Base-by-base conservation (phyloP, 2,797 vertebrate genomes). In the Sciaenops ocellatus region DNA sequence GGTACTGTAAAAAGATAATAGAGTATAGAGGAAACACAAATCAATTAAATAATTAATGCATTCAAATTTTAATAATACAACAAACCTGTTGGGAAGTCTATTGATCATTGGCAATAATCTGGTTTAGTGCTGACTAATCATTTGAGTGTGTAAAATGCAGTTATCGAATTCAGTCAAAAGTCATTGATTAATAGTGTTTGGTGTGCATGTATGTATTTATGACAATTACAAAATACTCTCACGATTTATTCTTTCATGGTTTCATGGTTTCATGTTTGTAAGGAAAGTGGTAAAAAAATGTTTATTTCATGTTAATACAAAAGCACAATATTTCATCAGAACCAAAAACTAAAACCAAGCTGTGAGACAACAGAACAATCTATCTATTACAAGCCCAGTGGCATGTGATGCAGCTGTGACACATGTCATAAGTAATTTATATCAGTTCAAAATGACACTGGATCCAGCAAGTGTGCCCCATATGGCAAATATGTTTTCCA, bases 401-500 rank as follows among this genome's bases (percentile, higher is more conserved):
- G 28, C 28, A 64, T 30, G 22, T 22, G 48, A 55, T 46, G 51
- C 20, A 59, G 51, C 73, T 59, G 46, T 77, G 72, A 69, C 50
- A 62, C 54, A 70, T 67, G 47, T 67, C 44, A 80, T 66, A 44
- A 69, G 60, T 48, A 54, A 74, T 72, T 65, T 12, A 82, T 65
- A 7, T 63, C 44, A 57, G 44, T 71, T 65, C 62, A 56, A 72
- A 65, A 52, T 78, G 60, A 78, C 50, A 59, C 3, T 41, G 20
- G 57, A 41, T 79, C 28, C 28, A 73, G 22, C 64, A 50, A 26
- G 52, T 42, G 64, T 69, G 57, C 57, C 70, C 18, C 73, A 78
- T 74, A 69, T 76, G 70, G 69, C 64, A 73, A 73, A 75, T 46
- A 62, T 50, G 38, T 70, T 18, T 73, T 78, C 48, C 20, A 81